Conservation (phyloP, 2,888 invertebrate species). For the Disparrhopalites patrizii region DNA sequence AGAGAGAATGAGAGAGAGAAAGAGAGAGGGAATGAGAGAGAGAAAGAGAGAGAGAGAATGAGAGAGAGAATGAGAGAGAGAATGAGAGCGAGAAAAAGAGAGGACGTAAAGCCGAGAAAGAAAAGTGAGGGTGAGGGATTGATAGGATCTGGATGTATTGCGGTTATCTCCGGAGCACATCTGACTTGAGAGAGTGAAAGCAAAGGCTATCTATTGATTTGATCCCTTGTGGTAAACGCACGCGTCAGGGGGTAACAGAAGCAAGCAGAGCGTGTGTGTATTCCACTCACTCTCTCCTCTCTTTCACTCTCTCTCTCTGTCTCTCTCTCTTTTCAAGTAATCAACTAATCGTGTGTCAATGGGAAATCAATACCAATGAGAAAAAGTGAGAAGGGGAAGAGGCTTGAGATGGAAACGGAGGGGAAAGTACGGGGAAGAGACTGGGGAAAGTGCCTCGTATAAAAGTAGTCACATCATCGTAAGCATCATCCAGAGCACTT, state of each 20-base stretch:
- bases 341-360: constrained; percentile 43
- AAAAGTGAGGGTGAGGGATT: no score
- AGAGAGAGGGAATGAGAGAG: no score
- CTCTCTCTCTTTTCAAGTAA: constrained; percentile 31
- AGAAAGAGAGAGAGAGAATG: no score
- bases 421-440: constrained; percentile 7
- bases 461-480: no score
- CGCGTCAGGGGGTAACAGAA: constrained; percentile 22
- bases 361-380: constrained; percentile 36
- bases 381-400: neutral
- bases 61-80: no score
- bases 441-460: no score
- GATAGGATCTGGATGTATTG: no score
- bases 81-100: no score
- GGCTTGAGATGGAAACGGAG: neutral
- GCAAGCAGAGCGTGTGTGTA: neutral
- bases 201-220: constrained; percentile 27
- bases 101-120: no score
- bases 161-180: no score
- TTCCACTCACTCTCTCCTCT: neutral
- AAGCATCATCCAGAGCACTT: no score
- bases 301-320: neutral
- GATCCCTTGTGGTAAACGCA: constrained; percentile 34
- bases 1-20: neutral
- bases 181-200: no score